Conservation (phyloP, 2,113 vertebrate genomes). For the Cyprinodon tularosa region DNA sequence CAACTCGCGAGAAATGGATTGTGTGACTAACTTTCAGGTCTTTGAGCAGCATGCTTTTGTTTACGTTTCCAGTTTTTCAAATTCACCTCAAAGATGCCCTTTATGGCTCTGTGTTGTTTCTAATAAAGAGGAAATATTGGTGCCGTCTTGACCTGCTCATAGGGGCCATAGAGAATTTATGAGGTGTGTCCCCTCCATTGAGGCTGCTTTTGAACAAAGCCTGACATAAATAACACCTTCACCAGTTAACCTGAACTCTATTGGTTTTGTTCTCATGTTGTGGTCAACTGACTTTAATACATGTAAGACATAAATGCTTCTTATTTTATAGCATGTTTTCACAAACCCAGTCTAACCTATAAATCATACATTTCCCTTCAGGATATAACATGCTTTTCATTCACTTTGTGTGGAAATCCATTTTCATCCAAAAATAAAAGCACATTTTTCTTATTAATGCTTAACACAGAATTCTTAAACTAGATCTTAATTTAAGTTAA, state of each 20-base stretch:
- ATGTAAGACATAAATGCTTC: conserved; percentile 32
- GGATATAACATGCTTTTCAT: neutral
- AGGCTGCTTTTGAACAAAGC: conserved; percentile 59
- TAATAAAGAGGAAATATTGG: conserved; percentile 78
- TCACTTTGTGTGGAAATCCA: neutral
- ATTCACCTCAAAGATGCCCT: conserved; percentile 61
- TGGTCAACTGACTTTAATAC: conserved; percentile 60
- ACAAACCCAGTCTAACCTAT: conserved; percentile 8
- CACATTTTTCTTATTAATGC: neutral
- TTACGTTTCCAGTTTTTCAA: conserved; percentile 33
- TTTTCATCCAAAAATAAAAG: neutral
- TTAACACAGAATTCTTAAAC: neutral
- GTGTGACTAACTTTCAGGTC: conserved; percentile 62
- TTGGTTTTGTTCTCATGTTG: conserved; percentile 29
- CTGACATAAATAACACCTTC: conserved; percentile 66
- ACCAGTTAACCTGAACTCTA: conserved; percentile 43
- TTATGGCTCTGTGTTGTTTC: conserved; percentile 68
- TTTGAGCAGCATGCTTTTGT: conserved; percentile 28
- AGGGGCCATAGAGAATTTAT: conserved; percentile 65
- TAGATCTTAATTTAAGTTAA: neutral
- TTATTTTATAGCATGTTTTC: neutral
- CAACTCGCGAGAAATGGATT: conserved; percentile 53
- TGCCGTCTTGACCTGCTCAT: conserved; percentile 71
- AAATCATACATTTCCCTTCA: neutral
- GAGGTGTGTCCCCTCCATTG: conserved; percentile 54